phyloP scores from a whole-genome alignment of 1,140 invertebrate species.

The Drosophila dunni region DNA sequence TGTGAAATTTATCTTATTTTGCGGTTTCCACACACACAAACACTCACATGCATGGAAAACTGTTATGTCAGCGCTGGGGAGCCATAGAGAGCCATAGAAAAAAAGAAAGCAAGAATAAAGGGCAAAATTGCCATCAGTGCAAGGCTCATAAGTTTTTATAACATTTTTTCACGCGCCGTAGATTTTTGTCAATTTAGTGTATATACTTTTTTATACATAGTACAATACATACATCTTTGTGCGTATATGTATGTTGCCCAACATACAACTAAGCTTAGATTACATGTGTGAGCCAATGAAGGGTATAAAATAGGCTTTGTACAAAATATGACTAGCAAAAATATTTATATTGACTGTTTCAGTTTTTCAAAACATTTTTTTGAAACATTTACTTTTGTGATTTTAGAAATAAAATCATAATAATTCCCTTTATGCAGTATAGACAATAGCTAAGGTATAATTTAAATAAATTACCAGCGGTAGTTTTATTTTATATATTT shows the following conservation, averaged over 20 bases:
- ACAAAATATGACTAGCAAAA: background rate
- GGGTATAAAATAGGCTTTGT: slow-evolving; percentile 6
- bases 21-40: slow-evolving; percentile 22
- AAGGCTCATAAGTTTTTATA: slow-evolving; percentile 50
- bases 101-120: slow-evolving; percentile 14
- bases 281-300: slow-evolving; percentile 28
- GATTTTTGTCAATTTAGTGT: slow-evolving; percentile 47
- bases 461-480: no score
- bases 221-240: slow-evolving; percentile 13
- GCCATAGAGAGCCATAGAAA: background rate
- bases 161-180: slow-evolving; percentile 54
- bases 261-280: slow-evolving; percentile 27
- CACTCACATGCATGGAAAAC: slow-evolving; percentile 15
- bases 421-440: no score
- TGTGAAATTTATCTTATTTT: slow-evolving; percentile 56
- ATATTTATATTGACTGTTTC: no score
- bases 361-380: no score
- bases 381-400: no score
- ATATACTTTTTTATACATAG: slow-evolving; percentile 6
- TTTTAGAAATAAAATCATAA: no score
- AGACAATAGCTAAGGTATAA: no score
- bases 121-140: slow-evolving; percentile 28
- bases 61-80: slow-evolving; percentile 14
- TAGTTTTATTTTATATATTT: no score
- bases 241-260: no score